A percentile compares a stretch with the other conserved stretches of the same genome.
Evolutionary conservation across 1,140 invertebrate genomes (phyloP).

Genomic region (Drosophila eugracilis): DNA sequence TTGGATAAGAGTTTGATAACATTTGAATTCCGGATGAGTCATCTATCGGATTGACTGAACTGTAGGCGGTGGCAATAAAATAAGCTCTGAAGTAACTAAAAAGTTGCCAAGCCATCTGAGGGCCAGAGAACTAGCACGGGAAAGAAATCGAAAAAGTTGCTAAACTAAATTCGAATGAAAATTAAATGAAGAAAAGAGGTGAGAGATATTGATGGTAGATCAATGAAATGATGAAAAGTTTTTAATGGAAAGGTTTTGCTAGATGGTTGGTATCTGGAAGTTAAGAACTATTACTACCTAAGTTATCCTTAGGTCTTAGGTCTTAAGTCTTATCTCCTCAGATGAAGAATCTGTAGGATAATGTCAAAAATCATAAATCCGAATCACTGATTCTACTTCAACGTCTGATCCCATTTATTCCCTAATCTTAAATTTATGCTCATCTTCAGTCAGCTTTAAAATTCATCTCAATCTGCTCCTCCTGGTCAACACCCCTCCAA

Average conservation of each 20-base stretch:
- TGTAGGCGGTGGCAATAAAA: slow-evolving; percentile 28
- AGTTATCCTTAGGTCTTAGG: too few relatives aligned
- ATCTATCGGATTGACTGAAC: slow-evolving; percentile 41
- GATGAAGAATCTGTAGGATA: too few relatives aligned
- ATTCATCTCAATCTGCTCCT: slow-evolving; percentile 10
- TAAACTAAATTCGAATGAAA: slow-evolving; percentile 17
- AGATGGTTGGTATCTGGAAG: neutral
- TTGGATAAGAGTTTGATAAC: slow-evolving; percentile 47
- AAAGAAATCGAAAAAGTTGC: slow-evolving; percentile 47
- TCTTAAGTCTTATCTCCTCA: too few relatives aligned
- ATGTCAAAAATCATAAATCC: too few relatives aligned
- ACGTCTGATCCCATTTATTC: neutral
- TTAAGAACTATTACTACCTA: neutral
- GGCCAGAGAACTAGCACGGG: slow-evolving; percentile 1
- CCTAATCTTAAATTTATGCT: neutral
- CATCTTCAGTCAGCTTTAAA: slow-evolving; percentile 14
- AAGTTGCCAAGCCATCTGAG: slow-evolving; percentile 40
- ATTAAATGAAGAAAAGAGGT: slow-evolving; percentile 9
- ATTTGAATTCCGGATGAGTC: slow-evolving; percentile 63
- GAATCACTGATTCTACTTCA: neutral
- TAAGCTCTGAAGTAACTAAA: slow-evolving; percentile 31
- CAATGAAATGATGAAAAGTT: slow-evolving; percentile 41
- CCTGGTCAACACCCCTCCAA: neutral
- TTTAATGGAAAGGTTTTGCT: slow-evolving; percentile 3
- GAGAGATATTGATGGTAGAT: slow-evolving; percentile 18